Evolutionary conservation across 2,113 vertebrate genomes (phyloP), one percentile per base, ranked within the genome.

Genomic region (Periophthalmodon schlosseri): DNA sequence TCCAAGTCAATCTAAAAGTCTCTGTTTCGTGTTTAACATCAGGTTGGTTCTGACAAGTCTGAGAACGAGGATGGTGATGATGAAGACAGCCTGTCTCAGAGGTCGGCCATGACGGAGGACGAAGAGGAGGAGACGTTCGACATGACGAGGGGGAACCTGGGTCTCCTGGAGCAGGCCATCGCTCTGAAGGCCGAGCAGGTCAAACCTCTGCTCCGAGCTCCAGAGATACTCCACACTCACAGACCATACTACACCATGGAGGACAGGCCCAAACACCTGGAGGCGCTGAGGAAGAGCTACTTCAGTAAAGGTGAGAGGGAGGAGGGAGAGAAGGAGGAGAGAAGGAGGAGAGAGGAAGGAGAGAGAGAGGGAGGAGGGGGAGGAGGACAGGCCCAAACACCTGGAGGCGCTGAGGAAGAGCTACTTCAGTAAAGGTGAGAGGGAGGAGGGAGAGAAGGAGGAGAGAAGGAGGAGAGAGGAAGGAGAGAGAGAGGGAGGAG

Each of bases 111-210:
- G 84, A 96, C 96, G 0, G 96, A 98, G 0, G 97, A 44, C 9
- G 39, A 44, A 44, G 39, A 96, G 93, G 97, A 96, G 0, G 98
- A 99, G 90, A 97, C 97, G 95, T 97, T 97, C 0, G 98, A 99
- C 89, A 95, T 99, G 94, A 98, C 96, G 0, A 92, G 96, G 21
- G 97, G 98, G 0, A 99, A 99, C 89, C 92, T 99, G 90, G 96
- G 97, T 16, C 95, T 99, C 66, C 93, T 99, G 87, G 98, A 99
- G 87, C 97, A 99, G 84, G 98, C 98, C 86, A 99, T 99, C 0
- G 98, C 98, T 0, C 92, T 99, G 79, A 99, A 99, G 84, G 97
- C 98, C 0, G 95, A 98, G 89, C 98, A 99, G 89, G 97, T 97
- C 68, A 96, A 94, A 56, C 84, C 88, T 0, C 92, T 95, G 2